phyloP scores from a whole-genome alignment of 2,888 invertebrate genomes.

The Eulithis testata region DNA sequence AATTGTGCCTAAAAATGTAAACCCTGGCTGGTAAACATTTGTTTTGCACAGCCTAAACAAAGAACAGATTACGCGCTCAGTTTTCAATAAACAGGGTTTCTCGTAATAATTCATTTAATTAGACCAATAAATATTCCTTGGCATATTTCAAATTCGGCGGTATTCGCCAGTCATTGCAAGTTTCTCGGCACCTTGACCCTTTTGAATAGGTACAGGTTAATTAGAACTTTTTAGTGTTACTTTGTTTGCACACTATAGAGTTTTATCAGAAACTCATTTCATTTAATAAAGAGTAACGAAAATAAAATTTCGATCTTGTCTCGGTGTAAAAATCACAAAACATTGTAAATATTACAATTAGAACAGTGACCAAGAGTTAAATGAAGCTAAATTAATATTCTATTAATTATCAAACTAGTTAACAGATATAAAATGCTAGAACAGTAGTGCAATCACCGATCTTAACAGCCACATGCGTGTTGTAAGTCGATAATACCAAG shows the following conservation, averaged over 20 bases:
- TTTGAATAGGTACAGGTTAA: slow-evolving; percentile 7
- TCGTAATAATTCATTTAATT: slow-evolving; percentile 6
- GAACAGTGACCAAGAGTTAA: no score
- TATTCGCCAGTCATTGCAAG: slow-evolving; percentile 5
- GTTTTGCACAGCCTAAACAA: slow-evolving; percentile 24
- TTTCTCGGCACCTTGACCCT: background rate
- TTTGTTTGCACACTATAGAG: background rate
- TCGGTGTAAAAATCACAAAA: no score
- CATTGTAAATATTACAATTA: no score
- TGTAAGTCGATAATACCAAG: no score
- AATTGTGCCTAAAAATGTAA: slow-evolving; percentile 24
- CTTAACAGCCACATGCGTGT: no score
- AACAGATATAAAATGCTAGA: no score
- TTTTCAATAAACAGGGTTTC: slow-evolving; percentile 18
- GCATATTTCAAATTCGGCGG: slow-evolving; percentile 9
- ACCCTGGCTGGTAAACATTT: slow-evolving; percentile 23
- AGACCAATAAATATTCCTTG: slow-evolving; percentile 2
- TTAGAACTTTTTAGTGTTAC: background rate
- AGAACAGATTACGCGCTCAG: slow-evolving; percentile 17
- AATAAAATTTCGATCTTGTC: no score
- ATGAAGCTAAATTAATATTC: no score
- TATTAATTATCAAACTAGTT: no score
- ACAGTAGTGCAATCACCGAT: no score
- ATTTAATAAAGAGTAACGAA: no score
- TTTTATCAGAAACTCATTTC: no score